Percentiles rank a stretch among this genome's conserved stretches.
Conservation (phyloP, 2,113 vertebrate species). For the Pygathrix nemaeus region DNA sequence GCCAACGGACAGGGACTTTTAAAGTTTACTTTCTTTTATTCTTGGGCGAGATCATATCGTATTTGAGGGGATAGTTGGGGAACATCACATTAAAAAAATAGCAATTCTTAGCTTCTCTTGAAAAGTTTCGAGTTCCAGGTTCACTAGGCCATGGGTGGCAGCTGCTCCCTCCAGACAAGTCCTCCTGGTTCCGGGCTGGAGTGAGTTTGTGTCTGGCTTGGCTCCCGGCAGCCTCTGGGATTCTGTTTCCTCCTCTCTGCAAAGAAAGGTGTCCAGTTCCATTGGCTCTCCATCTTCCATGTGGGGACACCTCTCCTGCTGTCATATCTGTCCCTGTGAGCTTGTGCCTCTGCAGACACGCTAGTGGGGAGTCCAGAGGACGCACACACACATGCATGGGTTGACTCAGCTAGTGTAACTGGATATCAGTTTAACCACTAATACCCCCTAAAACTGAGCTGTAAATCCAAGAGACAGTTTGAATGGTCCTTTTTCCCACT, state of each 20-base stretch:
- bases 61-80: neutral
- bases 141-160: rapidly evolving
- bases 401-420: too few relatives aligned
- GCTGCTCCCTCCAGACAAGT: neutral
- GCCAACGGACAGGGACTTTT: neutral
- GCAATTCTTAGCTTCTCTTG: neutral
- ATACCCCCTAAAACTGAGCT: neutral
- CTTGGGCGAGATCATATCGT: neutral
- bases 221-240: rapidly evolving
- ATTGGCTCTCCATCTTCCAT: too few relatives aligned
- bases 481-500: neutral
- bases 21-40: neutral
- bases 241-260: neutral
- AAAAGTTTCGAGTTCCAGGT: neutral
- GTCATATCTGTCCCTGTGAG: neutral
- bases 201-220: neutral
- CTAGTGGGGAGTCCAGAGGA: neutral
- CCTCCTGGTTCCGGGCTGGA: neutral
- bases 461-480: neutral
- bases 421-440: neutral
- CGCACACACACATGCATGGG: rapidly evolving
- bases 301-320: neutral
- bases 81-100: neutral
- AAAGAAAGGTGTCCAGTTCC: neutral
- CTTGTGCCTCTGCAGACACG: neutral